phyloP scores from a whole-genome alignment of 2,113 vertebrate genomes.

The Prietella phreatophila region DNA sequence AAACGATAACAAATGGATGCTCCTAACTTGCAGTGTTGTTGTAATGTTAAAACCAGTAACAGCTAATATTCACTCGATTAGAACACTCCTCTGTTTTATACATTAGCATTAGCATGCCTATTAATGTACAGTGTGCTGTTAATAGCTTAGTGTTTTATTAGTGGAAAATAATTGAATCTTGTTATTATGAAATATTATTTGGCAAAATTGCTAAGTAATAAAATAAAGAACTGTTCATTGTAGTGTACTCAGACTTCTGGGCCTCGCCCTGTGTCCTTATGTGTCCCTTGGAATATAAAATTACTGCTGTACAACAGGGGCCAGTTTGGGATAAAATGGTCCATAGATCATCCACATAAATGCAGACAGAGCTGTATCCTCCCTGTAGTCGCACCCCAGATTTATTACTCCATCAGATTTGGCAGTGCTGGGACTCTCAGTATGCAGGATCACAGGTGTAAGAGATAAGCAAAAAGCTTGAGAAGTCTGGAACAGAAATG shows the following conservation, averaged over 20 bases:
- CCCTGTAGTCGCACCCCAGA: conserved; percentile 24
- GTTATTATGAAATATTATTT: background rate
- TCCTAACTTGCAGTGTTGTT: background rate
- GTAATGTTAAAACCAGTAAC: background rate
- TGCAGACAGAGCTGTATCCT: conserved; percentile 27
- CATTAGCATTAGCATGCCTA: background rate
- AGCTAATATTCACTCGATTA: background rate
- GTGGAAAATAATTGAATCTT: background rate
- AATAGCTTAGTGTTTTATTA: background rate
- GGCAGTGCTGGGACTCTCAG: background rate
- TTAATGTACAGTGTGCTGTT: background rate
- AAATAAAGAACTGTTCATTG: background rate
- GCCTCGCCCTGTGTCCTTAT: background rate
- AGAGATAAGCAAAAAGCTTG: conserved; percentile 5
- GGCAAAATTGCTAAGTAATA: background rate
- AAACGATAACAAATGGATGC: background rate
- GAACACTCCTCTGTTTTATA: background rate
- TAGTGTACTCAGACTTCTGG: background rate
- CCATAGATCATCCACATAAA: conserved; percentile 26
- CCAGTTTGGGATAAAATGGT: conserved; percentile 10
- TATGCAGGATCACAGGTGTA: conserved; percentile 33
- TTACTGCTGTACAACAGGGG: background rate
- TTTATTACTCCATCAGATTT: conserved; percentile 33
- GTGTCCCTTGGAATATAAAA: conserved; percentile 12
- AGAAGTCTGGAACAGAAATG: background rate